Evolutionary conservation across 2,888 invertebrate genomes (phyloP), one percentile per base, ranked within the genome.

Genomic region (Lepetodrilus schrolli): DNA sequence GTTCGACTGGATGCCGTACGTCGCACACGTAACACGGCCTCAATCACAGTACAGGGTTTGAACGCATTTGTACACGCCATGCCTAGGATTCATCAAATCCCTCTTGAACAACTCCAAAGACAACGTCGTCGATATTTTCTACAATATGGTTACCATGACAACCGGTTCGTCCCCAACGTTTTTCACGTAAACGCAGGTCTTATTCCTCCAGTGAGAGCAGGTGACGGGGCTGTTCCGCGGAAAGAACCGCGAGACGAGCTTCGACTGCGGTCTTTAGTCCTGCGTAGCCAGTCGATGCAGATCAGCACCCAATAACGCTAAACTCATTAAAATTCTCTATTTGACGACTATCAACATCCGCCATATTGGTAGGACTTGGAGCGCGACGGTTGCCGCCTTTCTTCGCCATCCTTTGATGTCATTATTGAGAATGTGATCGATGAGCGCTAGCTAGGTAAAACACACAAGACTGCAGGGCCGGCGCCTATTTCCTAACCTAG

Each of bases 321-420:
- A 58, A 58, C 58, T 58, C 30, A 26, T 58, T 58, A 58, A 58
- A 58, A 58, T 26, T 26, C n/a, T 10, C 58, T 30, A 26, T 17
- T 30, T 30, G 30, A 17, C n/a, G 17, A 30, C 58, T 58, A 30
- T 23, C 26, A 58, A 58, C 58, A 58, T 58, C 58, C 58, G 58
- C 58, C 58, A 58, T 58, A 58, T 58, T 58, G 58, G 58, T 58
- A 34, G 30, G 26, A 30, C 58, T 30, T 58, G 30, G 30, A 58
- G 58, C 58, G 58, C 58, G 34, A 58, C 58, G 58, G 17, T 17
- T 30, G 30, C 58, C 30, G 58, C 58, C n/a, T 58, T 58, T 58
- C 58, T 58, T 30, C 17, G 17, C 30, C 30, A 17, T 26, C 58
- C 58, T 58, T 58, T 58, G 58, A 58, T 58, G 58, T 58, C 13